Percentiles rank a stretch among this genome's conserved stretches.
Evolutionary conservation across 2,113 vertebrate genomes (phyloP).

Genomic region (Mionectes macconnelli): DNA sequence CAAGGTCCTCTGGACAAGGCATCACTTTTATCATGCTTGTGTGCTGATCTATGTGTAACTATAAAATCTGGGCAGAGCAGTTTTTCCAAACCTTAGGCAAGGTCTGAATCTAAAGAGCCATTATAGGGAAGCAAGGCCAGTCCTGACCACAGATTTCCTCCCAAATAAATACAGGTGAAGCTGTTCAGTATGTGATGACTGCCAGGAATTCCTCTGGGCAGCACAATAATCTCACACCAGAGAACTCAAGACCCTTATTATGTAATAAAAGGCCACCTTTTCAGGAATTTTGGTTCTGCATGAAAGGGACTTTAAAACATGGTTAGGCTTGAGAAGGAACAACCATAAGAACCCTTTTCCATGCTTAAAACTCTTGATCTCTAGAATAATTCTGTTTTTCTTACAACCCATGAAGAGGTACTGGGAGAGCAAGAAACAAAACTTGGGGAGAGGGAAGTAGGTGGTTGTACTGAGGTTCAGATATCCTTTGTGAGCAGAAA

Average conservation of each 20-base stretch:
- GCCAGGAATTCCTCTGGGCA: not conserved
- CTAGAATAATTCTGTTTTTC: not conserved
- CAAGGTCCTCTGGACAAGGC: not conserved
- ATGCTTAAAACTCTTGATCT: not conserved
- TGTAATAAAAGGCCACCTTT: not conserved
- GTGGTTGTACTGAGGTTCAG: not conserved
- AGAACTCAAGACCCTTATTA: not conserved
- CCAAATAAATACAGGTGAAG: constrained; percentile 26
- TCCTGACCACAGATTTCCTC: constrained; percentile 44
- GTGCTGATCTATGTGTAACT: not conserved
- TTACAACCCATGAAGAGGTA: not conserved
- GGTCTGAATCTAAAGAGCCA: constrained; percentile 19
- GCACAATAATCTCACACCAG: constrained; percentile 15
- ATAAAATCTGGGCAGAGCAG: not conserved
- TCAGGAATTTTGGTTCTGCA: not conserved
- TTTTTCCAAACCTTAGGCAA: not conserved
- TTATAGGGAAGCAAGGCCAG: constrained; percentile 5
- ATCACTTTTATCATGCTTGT: not conserved
- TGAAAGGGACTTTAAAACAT: not conserved
- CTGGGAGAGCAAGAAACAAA: not conserved
- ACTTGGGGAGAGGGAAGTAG: not conserved
- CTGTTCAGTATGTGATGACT: not conserved
- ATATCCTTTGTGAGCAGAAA: not conserved
- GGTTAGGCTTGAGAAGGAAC: not conserved
- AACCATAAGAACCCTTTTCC: not conserved